Base-by-base conservation (phyloP, 1,140 invertebrate genomes). In the Magallana ariakensis region DNA sequence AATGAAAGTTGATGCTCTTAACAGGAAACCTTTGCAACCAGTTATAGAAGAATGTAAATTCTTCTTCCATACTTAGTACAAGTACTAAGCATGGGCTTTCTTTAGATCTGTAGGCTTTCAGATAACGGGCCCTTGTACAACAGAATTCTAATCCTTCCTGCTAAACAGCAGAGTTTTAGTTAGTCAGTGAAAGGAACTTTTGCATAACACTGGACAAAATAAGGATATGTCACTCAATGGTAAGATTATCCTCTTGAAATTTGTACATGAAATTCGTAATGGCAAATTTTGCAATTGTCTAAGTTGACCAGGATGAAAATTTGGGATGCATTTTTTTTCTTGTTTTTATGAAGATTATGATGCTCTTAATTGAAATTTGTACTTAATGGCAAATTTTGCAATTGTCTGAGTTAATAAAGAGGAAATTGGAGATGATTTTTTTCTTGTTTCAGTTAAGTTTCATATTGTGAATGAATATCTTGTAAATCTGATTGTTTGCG, bases 11-110 rank as follows among this genome's bases (percentile, higher is more conserved):
- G 8, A 70, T 70, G 66, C 66, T 22, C 19, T 70, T 26, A 70
- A 13, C 66, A 70, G 66, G 66, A 70, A 70, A 70, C 66, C 66
- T 70, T 70, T 70, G 66, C 66, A 22, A 26, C 66, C 66, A 70
- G 19, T 70, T 70, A 70, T 26, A 70, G 66, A 70, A 70, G 66
- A 70, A 70, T 70, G 66, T 70, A 70, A 70, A 70, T 70, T 70
- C 66, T 70, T 62, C 13, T 62, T 70, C 66, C 66, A 70, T 70
- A 70, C 66, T 70, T 70, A 70, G 66, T 26, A 70, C 66, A 70
- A 70, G 66, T 70, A 70, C 10, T 11, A 26, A 70, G 66, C 19
- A 70, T 70, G 22, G 9, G 66, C 22, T 19, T 70, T 70, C 66
- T 9, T 22, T 13, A 70, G 66, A 70, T 26, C 22, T 70, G 33